A percentile compares a stretch with the other conserved stretches of the same genome.
Evolutionary conservation across 1,140 invertebrate species (phyloP).

Genomic region (Cherax quadricarinatus): DNA sequence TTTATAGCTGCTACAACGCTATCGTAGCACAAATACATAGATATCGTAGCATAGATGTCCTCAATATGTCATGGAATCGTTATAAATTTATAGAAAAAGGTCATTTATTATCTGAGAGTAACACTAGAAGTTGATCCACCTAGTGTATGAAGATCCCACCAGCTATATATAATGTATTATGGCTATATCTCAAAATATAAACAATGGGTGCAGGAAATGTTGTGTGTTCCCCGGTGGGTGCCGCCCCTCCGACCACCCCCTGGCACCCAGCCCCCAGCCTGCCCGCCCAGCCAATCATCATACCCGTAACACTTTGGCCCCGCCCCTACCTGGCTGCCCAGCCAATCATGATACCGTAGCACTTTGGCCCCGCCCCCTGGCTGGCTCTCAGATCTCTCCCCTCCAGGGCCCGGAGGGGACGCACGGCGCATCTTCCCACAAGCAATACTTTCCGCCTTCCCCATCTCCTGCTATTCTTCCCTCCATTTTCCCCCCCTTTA

Average conservation of each 20-base stretch:
- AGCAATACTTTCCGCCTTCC: constrained; percentile 28
- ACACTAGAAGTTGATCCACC: neutral
- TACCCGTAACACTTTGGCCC: constrained; percentile 21
- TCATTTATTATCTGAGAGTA: too few species aligned
- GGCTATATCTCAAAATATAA: constrained; percentile 52
- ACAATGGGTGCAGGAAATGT: constrained; percentile 38
- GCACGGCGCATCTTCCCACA: constrained; percentile 5
- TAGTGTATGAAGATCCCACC: neutral
- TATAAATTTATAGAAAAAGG: too few species aligned
- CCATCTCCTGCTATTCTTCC: constrained; percentile 37
- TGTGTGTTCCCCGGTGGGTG: constrained; percentile 36
- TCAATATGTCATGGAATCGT: too few species aligned
- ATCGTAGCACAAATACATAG: neutral
- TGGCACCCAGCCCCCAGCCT: constrained; percentile 36
- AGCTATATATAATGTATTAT: constrained; percentile 26
- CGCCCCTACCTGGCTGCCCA: constrained; percentile 53
- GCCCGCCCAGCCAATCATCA: constrained; percentile 46
- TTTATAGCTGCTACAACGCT: neutral
- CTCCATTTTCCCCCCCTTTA: constrained; percentile 43
- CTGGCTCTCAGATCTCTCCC: constrained; percentile 43
- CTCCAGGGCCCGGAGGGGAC: constrained; percentile 34
- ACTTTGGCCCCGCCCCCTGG: constrained; percentile 21
- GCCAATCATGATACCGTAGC: constrained; percentile 48
- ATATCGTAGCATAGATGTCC: neutral
- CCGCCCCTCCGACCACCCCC: constrained; percentile 7